Evolutionary conservation across 2,113 vertebrate species (phyloP).

Genomic region (Sapajus apella): DNA sequence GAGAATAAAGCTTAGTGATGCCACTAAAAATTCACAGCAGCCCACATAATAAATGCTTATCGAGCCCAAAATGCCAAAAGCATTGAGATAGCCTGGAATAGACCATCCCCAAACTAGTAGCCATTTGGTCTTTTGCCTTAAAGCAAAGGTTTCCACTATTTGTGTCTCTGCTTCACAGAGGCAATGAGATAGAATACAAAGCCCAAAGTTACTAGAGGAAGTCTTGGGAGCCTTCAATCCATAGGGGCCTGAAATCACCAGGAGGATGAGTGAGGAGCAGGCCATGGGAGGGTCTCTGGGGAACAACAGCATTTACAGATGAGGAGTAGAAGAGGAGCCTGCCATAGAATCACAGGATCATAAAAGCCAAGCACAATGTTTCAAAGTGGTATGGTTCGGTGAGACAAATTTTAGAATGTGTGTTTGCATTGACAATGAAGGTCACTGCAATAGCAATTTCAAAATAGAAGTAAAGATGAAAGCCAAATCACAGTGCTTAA

Average conservation of each 20-base stretch:
- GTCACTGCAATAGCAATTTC: neutral
- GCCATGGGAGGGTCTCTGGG: neutral
- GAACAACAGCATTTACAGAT: neutral
- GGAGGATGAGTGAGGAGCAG: neutral
- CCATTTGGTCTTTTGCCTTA: neutral
- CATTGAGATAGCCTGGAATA: neutral
- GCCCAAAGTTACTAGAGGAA: neutral
- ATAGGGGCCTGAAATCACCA: neutral
- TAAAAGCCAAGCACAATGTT: neutral
- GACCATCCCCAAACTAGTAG: neutral
- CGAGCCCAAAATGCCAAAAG: neutral
- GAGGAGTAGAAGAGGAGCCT: neutral
- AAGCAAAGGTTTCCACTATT: neutral
- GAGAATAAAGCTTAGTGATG: neutral
- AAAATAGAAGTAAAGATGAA: neutral
- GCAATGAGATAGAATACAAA: neutral
- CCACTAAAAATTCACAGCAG: neutral
- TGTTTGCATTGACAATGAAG: neutral
- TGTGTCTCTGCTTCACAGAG: neutral
- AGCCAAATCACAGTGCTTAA: neutral
- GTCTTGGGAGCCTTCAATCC: neutral
- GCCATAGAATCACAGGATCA: neutral
- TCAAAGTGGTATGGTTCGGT: neutral
- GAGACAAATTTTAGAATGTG: neutral
- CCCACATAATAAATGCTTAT: neutral